A percentile compares a stretch with the other conserved stretches of the same genome.
Conservation (phyloP, 2,888 invertebrate species). For the Artemia sinica region DNA sequence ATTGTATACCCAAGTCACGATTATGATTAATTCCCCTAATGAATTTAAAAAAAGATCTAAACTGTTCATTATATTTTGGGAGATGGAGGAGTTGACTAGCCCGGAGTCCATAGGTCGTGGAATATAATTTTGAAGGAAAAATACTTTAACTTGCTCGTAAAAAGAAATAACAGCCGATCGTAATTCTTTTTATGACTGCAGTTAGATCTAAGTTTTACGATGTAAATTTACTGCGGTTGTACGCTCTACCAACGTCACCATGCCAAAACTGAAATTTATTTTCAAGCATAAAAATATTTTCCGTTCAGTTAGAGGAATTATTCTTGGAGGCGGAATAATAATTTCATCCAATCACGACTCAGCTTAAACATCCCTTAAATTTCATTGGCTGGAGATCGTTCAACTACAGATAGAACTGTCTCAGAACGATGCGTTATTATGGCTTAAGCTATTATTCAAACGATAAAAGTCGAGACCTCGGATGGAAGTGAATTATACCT, state of each 20-base stretch:
- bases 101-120: neutral
- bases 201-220: constrained; percentile 13
- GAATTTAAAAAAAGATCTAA: no score
- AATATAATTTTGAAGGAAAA: constrained; percentile 14
- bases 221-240: constrained; percentile 12
- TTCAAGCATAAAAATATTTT: constrained; percentile 9
- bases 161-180: constrained; percentile 11
- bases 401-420: constrained; percentile 3
- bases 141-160: neutral
- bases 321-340: neutral
- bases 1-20: no score
- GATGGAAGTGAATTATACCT: constrained; percentile 8
- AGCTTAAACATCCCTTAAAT: neutral
- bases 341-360: neutral
- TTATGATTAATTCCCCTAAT: no score
- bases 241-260: neutral
- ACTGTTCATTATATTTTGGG: no score
- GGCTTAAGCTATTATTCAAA: constrained; percentile 3
- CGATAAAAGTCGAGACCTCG: constrained; percentile 1
- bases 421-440: constrained; percentile 6
- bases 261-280: constrained; percentile 14
- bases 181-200: constrained; percentile 11
- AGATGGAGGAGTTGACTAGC: no score
- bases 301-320: neutral
- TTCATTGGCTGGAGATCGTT: neutral